phyloP scores from a whole-genome alignment of 64 coral and sea anemone species.

The Catalaphyllia jardinei region DNA sequence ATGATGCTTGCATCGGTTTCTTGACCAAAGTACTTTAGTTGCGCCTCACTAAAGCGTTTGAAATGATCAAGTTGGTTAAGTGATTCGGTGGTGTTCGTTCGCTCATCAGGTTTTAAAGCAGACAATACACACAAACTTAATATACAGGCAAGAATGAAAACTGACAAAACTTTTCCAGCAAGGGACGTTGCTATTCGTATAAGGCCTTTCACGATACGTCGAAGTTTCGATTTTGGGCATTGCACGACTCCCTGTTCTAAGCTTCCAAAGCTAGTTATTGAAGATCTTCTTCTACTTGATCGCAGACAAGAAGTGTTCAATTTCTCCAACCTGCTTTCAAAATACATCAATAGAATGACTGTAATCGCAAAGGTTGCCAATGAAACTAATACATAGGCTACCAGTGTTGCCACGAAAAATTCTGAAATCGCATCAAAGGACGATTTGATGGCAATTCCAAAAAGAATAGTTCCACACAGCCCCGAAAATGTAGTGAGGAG shows the following conservation, averaged over 20 bases:
- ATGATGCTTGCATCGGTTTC: constrained; percentile 12
- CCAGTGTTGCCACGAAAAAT: background rate
- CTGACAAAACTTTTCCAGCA: background rate
- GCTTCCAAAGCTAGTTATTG: background rate
- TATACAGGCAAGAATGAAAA: background rate
- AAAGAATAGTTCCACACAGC: constrained; percentile 5
- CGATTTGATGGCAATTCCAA: constrained; percentile 8
- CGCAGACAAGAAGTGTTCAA: background rate
- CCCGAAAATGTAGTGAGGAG: background rate
- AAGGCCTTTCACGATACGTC: background rate
- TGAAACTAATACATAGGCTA: background rate
- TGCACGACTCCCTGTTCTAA: background rate
- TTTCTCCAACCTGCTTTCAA: background rate
- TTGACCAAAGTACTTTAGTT: background rate
- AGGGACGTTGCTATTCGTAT: background rate
- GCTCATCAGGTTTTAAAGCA: background rate
- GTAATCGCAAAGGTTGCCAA: background rate
- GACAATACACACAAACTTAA: background rate
- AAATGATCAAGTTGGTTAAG: background rate
- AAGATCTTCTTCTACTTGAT: background rate
- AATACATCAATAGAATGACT: background rate
- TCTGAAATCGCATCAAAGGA: background rate
- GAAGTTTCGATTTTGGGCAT: background rate
- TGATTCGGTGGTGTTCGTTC: background rate
- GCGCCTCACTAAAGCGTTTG: background rate